These are phyloP conservation scores for Drosophila neonasuta DNA, from an alignment of 2,888 invertebrate genomes.

Conservation along the genomic window DNA sequence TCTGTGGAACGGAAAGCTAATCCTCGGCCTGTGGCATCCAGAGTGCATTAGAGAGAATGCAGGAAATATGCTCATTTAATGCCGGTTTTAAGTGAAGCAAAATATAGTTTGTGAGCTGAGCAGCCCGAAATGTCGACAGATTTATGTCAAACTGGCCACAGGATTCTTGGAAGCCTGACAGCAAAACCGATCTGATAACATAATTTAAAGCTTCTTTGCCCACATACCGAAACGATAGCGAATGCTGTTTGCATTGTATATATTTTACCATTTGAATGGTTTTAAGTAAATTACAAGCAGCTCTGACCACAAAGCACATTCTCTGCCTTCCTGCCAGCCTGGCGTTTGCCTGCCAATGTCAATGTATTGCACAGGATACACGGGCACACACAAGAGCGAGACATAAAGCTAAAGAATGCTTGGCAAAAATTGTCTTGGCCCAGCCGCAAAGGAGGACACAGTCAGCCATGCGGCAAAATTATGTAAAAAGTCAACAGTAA, in stretches of 20 bases:
- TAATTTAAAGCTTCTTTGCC: slow-evolving; percentile 46
- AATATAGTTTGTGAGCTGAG: slow-evolving; percentile 13
- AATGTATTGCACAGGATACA: slow-evolving; percentile 47
- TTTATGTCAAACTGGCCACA: slow-evolving; percentile 44
- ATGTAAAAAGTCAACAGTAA: slow-evolving; percentile 71
- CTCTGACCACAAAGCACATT: slow-evolving; percentile 46
- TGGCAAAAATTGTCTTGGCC: slow-evolving; percentile 31
- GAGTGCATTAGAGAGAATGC: slow-evolving; percentile 6
- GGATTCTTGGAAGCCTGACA: slow-evolving; percentile 13
- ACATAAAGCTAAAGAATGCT: slow-evolving; percentile 17
- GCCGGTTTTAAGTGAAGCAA: slow-evolving; percentile 40
- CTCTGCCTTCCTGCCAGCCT: slow-evolving; percentile 21
- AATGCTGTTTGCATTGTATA: slow-evolving; percentile 30
- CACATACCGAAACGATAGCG: neutral
- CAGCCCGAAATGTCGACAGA: slow-evolving; percentile 29
- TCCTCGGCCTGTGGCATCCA: slow-evolving; percentile 1
- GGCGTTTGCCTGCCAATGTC: slow-evolving; percentile 35
- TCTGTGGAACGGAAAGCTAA: slow-evolving; percentile 20
- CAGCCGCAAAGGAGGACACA: slow-evolving; percentile 52
- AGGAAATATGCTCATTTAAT: slow-evolving; percentile 12
- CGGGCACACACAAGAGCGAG: slow-evolving; percentile 27
- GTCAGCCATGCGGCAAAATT: slow-evolving; percentile 71
- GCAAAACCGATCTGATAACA: slow-evolving; percentile 51
- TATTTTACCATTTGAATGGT: slow-evolving; percentile 57
- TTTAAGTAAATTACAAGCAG: slow-evolving; percentile 70